These are phyloP conservation scores for Pseudococcus longispinus DNA, from an alignment of 2,888 invertebrate genomes.

Conservation along the genomic window DNA sequence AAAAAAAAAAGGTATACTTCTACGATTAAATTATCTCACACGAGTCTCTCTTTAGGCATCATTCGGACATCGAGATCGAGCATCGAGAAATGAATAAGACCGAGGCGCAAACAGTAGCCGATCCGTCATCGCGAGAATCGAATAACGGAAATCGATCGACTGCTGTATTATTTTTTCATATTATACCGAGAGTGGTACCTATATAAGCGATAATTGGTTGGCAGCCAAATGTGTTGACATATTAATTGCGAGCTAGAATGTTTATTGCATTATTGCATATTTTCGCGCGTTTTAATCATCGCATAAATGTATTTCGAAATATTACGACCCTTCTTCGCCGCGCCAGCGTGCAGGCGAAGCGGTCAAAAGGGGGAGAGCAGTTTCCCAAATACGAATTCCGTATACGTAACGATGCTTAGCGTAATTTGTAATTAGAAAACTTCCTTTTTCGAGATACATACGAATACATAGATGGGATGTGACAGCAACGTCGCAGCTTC, in stretches of 20 bases:
- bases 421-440: constrained; percentile 2
- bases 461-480: background rate
- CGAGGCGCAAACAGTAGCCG: background rate
- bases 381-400: background rate
- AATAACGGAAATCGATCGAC: constrained; percentile 20
- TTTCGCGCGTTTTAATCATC: background rate
- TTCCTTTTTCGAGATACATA: constrained; percentile 5
- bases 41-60: background rate
- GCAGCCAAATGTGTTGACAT: constrained; percentile 34
- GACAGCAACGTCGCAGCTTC: background rate
- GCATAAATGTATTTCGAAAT: background rate
- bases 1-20: background rate
- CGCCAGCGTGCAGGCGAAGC: too few species aligned
- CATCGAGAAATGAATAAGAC: too few species aligned
- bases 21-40: background rate
- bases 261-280: constrained; percentile 45
- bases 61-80: background rate
- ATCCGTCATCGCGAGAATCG: background rate
- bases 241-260: constrained; percentile 36
- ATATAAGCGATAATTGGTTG: background rate
- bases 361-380: background rate
- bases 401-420: background rate
- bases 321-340: background rate
- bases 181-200: background rate
- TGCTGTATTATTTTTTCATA: background rate